A percentile compares a stretch with the other conserved stretches of the same genome.
Evolutionary conservation across 2,888 invertebrate species (phyloP).

Genomic region (Pasiphila rectangulata): DNA sequence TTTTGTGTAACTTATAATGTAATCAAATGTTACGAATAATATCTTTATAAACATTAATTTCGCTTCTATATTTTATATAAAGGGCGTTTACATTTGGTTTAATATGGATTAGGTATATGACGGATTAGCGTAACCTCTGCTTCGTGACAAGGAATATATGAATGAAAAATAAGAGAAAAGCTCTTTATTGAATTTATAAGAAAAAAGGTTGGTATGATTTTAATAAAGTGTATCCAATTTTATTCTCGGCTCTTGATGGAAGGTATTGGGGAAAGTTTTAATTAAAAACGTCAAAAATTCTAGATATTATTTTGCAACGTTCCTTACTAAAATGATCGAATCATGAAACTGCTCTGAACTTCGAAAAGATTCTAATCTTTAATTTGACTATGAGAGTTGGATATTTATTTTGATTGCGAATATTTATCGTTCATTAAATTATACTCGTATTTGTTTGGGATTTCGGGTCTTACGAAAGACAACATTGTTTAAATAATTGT

Average conservation of each 20-base stretch:
- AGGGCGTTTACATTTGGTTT: constrained; percentile 4
- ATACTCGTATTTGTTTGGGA: constrained; percentile 2
- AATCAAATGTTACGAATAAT: no score
- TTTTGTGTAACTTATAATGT: neutral
- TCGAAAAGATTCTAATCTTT: constrained; percentile 2
- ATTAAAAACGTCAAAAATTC: constrained; percentile 13
- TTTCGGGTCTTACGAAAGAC: constrained; percentile 1
- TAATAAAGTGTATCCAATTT: constrained; percentile 6
- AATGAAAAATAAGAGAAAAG: constrained; percentile 25
- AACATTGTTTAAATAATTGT: constrained; percentile 11
- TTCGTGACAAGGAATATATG: constrained; percentile 30
- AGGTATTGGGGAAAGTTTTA: constrained; percentile 12
- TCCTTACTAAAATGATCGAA: constrained; percentile 6
- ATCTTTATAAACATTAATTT: no score
- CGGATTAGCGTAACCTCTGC: constrained; percentile 28
- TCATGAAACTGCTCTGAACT: neutral
- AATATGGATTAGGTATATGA: constrained; percentile 15
- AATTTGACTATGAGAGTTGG: neutral
- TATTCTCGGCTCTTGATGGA: neutral
- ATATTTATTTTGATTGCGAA: constrained; percentile 1
- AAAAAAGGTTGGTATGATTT: constrained; percentile 8
- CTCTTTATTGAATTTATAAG: constrained; percentile 5
- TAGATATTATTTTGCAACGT: constrained; percentile 14
- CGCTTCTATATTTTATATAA: no score
- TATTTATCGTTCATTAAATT: constrained; percentile 1